phyloP scores from a whole-genome alignment of 2,113 vertebrate species.

The Vulpes vulpes region DNA sequence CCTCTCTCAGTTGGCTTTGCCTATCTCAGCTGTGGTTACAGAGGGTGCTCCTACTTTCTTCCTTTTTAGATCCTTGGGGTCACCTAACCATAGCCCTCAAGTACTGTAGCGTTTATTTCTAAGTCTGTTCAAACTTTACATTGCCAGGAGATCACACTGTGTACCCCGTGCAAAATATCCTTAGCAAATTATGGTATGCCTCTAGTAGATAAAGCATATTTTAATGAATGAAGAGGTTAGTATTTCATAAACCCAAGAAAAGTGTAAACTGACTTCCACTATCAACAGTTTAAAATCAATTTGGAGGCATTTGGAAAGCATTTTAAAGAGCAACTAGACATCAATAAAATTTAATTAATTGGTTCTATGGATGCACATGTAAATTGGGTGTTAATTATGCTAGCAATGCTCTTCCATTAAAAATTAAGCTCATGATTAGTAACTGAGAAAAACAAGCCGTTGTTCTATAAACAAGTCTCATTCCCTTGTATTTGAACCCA shows the following conservation, averaged over 20 bases:
- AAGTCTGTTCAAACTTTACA: neutral
- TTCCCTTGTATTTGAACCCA: constrained; percentile 83
- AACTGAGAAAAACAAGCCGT: constrained; percentile 82
- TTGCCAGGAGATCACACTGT: neutral
- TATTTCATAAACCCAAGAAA: constrained; percentile 80
- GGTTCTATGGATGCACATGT: constrained; percentile 89
- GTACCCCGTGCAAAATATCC: neutral
- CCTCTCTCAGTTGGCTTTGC: neutral
- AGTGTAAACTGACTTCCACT: constrained; percentile 83
- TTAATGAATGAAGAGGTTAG: constrained; percentile 78
- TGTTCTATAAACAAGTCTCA: constrained; percentile 85
- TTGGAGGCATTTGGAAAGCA: constrained; percentile 89
- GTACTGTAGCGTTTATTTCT: neutral
- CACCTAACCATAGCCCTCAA: neutral
- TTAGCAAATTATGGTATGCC: constrained; percentile 42
- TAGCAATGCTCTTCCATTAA: constrained; percentile 91
- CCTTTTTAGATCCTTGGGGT: neutral
- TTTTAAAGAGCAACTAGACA: constrained; percentile 90
- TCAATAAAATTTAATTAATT: constrained; percentile 94
- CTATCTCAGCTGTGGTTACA: neutral
- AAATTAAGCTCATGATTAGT: constrained; percentile 91
- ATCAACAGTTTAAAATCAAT: constrained; percentile 90
- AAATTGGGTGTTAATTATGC: constrained; percentile 92
- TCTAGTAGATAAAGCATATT: constrained; percentile 61
- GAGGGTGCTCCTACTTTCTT: neutral